Conservation (phyloP, 1,140 invertebrate species). For the Drosophila littoralis region DNA sequence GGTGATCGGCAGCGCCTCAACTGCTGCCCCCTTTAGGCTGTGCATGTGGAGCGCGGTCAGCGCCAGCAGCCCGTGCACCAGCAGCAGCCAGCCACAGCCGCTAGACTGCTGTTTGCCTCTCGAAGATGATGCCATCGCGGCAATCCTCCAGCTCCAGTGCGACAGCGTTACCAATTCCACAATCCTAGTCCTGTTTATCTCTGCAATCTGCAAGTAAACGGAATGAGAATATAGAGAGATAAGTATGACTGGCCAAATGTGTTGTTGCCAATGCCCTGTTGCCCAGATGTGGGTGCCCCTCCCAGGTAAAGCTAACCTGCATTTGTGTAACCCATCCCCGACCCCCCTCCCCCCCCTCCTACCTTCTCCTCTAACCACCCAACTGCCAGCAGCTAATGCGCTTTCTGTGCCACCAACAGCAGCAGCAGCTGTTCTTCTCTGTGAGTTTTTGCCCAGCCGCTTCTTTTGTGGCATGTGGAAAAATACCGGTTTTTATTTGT, state of each 20-base stretch:
- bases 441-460: constrained; percentile 4
- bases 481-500: constrained; percentile 34
- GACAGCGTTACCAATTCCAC: constrained; percentile 20
- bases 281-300: too few relatives aligned
- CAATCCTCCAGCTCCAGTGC: constrained; percentile 23
- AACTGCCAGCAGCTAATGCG: not conserved
- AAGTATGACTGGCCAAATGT: constrained; percentile 15
- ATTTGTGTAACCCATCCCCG: not conserved
- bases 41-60: constrained; percentile 9
- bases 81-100: constrained; percentile 20
- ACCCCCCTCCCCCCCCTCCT: too few relatives aligned
- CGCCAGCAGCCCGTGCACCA: constrained; percentile 32
- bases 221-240: constrained; percentile 3
- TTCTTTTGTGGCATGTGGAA: constrained; percentile 13
- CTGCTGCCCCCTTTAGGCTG: not conserved
- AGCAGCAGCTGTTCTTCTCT: constrained; percentile 11
- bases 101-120: constrained; percentile 6
- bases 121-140: constrained; percentile 37
- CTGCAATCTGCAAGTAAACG: constrained; percentile 26
- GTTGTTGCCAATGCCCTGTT: not conserved
- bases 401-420: not conserved
- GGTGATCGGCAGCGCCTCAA: constrained; percentile 70
- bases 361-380: too few relatives aligned
- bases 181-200: constrained; percentile 27
- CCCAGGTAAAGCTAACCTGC: not conserved